A percentile compares a stretch with the other conserved stretches of the same genome.
Conservation (phyloP, 2,888 invertebrate species). For the Callyntrura sp. region DNA sequence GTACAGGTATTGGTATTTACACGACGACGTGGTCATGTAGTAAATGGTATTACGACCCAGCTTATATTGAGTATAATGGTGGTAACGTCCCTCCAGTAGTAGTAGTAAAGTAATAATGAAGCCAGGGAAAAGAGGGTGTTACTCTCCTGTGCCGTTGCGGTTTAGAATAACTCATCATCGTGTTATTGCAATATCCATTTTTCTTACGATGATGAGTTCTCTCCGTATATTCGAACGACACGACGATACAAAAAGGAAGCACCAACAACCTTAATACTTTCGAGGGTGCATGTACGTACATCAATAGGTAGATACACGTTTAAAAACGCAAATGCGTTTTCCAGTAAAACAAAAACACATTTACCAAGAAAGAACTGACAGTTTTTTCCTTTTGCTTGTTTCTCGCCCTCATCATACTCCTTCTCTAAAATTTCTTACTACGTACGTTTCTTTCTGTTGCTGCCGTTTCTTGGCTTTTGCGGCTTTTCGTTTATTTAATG, state of each 20-base stretch:
- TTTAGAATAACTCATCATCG: conserved; percentile 34
- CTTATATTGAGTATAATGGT: not conserved
- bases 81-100: conserved; percentile 27
- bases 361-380: conserved; percentile 52
- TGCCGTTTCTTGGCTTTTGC: conserved; percentile 65
- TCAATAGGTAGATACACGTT: not conserved
- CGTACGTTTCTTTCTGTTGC: too few relatives aligned
- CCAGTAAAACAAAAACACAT: conserved; percentile 17
- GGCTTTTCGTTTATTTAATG: conserved; percentile 66
- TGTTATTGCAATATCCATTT: conserved; percentile 71
- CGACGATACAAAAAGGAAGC: not conserved
- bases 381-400: conserved; percentile 45
- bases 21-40: not conserved
- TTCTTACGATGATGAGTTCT: conserved; percentile 27
- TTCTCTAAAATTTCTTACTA: not conserved
- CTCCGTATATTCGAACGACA: not conserved
- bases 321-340: not conserved
- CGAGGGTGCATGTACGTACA: not conserved
- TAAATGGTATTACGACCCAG: not conserved
- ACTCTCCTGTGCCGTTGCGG: conserved; percentile 49
- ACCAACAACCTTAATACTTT: not conserved
- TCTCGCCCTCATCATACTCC: not conserved
- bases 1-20: not conserved
- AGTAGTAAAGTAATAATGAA: conserved; percentile 22
- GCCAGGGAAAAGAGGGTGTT: conserved; percentile 58